These are phyloP conservation scores for Drosophila mayri DNA, from an alignment of 1,140 invertebrate species.

Conservation along the genomic window DNA sequence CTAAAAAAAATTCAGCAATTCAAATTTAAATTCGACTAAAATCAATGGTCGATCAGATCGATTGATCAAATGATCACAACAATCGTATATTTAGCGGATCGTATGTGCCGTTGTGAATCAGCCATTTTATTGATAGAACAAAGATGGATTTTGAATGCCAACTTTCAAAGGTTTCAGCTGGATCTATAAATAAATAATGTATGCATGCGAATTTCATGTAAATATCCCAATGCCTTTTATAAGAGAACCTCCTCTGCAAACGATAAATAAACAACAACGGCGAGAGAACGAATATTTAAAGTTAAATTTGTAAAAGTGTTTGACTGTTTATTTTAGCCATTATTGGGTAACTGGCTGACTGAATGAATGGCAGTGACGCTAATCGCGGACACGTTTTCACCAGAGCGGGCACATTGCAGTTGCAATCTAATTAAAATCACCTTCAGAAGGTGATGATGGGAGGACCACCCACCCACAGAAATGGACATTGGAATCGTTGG, in stretches of 20 bases:
- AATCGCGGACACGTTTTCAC: constrained; percentile 45
- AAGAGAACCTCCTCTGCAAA: neutral
- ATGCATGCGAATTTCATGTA: constrained; percentile 57
- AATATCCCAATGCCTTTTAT: constrained; percentile 23
- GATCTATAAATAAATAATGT: constrained; percentile 27
- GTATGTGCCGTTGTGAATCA: neutral
- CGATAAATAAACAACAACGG: constrained; percentile 21
- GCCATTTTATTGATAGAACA: constrained; percentile 7
- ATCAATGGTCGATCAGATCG: constrained; percentile 3
- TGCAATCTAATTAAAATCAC: constrained; percentile 78
- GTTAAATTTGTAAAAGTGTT: constrained; percentile 13
- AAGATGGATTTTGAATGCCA: constrained; percentile 4
- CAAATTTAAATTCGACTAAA: neutral
- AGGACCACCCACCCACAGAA: constrained; percentile 1
- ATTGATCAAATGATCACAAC: constrained; percentile 9
- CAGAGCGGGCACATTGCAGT: constrained; percentile 32
- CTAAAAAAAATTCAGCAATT: neutral
- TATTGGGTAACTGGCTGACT: constrained; percentile 17
- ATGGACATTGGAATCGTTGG: constrained; percentile 11
- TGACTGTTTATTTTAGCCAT: constrained; percentile 19
- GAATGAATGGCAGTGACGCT: constrained; percentile 35
- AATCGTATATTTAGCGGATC: constrained; percentile 29
- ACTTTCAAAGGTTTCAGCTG: constrained; percentile 56
- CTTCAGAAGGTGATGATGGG: constrained; percentile 57
- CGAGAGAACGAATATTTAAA: constrained; percentile 3